These are phyloP conservation scores for Cremastinae sp. DNA, from an alignment of 2,888 invertebrate genomes.

Conservation along the genomic window DNA sequence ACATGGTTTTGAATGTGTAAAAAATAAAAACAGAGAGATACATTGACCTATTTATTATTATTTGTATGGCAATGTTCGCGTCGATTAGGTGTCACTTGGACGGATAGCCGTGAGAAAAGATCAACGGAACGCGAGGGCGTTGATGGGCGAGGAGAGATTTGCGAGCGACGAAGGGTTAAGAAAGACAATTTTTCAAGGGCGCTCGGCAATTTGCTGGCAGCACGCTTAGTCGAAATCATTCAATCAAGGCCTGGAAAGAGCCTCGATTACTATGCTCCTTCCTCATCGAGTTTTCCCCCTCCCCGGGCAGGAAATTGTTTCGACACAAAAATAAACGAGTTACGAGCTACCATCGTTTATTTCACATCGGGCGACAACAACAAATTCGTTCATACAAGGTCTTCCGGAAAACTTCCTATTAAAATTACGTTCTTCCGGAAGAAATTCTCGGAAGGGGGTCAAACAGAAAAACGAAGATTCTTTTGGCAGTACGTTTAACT, in stretches of 20 bases:
- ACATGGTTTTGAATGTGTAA: no score
- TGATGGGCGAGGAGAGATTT: slow-evolving; percentile 52
- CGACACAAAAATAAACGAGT: slow-evolving; percentile 60
- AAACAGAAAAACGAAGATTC: no score
- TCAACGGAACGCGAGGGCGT: slow-evolving; percentile 30
- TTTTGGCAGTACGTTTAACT: no score
- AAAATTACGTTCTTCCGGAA: no score
- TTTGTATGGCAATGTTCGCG: background rate
- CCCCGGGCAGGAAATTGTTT: slow-evolving; percentile 64
- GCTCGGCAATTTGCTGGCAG: slow-evolving; percentile 64
- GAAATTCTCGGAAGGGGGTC: no score
- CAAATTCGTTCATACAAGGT: background rate
- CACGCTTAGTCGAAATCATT: slow-evolving; percentile 67
- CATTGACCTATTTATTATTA: no score
- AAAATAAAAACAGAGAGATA: no score
- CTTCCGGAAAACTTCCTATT: no score
- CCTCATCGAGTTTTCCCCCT: slow-evolving; percentile 24
- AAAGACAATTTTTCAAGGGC: slow-evolving; percentile 69
- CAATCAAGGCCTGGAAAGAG: slow-evolving; percentile 65
- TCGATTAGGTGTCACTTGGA: background rate
- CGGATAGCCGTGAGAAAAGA: slow-evolving; percentile 17
- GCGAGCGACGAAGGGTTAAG: slow-evolving; percentile 57
- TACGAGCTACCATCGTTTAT: slow-evolving; percentile 21
- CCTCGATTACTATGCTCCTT: slow-evolving; percentile 66
- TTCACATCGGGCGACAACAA: slow-evolving; percentile 5